phyloP scores from a whole-genome alignment of 2,888 invertebrate species.

The Xylocampa areola region DNA sequence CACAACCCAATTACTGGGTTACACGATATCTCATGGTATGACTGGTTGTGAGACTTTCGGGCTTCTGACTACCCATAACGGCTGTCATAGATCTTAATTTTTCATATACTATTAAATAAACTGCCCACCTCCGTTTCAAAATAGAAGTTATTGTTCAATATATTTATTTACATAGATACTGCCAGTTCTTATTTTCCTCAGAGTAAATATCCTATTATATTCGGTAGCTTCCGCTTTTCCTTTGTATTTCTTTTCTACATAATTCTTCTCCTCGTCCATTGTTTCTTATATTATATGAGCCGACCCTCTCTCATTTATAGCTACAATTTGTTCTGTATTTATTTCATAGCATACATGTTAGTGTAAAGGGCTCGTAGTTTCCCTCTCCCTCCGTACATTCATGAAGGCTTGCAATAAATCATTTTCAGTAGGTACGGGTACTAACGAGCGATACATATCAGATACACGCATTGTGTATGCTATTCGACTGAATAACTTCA shows the following conservation, averaged over 20 bases:
- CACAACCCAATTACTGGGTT: no score
- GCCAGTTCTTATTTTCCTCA: neutral
- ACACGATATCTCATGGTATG: no score
- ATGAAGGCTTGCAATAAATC: conserved; percentile 52
- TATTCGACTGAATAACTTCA: conserved; percentile 51
- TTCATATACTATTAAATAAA: no score
- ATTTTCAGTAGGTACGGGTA: conserved; percentile 45
- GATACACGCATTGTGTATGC: conserved; percentile 45
- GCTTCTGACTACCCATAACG: no score
- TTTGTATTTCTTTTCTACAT: conserved; percentile 18
- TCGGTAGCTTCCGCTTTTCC: neutral
- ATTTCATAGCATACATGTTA: conserved; percentile 26
- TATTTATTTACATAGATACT: no score
- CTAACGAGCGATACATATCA: conserved; percentile 61
- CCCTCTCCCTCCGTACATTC: conserved; percentile 5
- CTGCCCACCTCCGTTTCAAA: no score
- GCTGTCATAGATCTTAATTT: no score
- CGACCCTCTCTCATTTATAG: conserved; percentile 33
- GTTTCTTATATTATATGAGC: conserved; percentile 26
- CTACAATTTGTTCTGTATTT: conserved; percentile 39
- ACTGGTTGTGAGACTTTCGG: no score
- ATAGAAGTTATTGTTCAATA: no score
- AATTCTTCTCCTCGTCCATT: conserved; percentile 13
- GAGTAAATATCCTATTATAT: neutral
- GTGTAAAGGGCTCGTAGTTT: neutral